These are phyloP conservation scores for Cliona cf. orientalis DNA, from an alignment of 37 sponge, comb jelly and placozoan species.

Conservation along the genomic window DNA sequence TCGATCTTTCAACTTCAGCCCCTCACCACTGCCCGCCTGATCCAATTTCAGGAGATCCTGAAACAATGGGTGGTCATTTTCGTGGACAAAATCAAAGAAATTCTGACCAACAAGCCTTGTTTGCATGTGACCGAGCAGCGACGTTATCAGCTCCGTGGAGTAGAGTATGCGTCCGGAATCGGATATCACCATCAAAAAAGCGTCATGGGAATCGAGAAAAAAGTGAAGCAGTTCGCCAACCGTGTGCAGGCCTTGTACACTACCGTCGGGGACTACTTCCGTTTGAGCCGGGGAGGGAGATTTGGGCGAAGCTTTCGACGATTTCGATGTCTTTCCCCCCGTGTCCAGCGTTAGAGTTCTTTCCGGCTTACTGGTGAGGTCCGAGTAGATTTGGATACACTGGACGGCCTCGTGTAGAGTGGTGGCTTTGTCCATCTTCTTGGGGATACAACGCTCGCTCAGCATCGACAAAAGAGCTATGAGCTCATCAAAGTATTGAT, in stretches of 20 bases:
- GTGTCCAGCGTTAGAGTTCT: neutral
- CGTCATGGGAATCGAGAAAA: conserved; percentile 38
- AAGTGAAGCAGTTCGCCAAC: conserved; percentile 24
- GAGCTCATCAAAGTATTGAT: conserved; percentile 74
- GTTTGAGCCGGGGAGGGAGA: neutral
- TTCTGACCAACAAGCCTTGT: conserved; percentile 51
- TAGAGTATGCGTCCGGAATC: conserved; percentile 63
- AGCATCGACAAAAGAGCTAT: conserved; percentile 55
- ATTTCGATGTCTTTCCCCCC: neutral
- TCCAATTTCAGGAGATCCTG: conserved; percentile 6
- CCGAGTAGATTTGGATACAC: conserved; percentile 46
- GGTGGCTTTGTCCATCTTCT: conserved; percentile 72
- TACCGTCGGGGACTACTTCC: neutral
- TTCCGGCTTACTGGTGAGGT: conserved; percentile 3
- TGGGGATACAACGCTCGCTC: conserved; percentile 28
- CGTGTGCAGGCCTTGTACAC: neutral
- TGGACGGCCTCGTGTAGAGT: conserved; percentile 47
- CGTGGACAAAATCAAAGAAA: conserved; percentile 39
- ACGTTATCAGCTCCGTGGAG: conserved; percentile 50
- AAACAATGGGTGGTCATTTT: conserved; percentile 15
- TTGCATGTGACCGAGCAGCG: conserved; percentile 57
- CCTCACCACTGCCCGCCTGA: neutral
- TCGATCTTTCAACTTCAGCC: neutral
- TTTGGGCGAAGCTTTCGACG: neutral
- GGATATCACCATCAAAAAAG: conserved; percentile 60